phyloP scores from a whole-genome alignment of 1,140 invertebrate species.

The Drosophila lini region DNA sequence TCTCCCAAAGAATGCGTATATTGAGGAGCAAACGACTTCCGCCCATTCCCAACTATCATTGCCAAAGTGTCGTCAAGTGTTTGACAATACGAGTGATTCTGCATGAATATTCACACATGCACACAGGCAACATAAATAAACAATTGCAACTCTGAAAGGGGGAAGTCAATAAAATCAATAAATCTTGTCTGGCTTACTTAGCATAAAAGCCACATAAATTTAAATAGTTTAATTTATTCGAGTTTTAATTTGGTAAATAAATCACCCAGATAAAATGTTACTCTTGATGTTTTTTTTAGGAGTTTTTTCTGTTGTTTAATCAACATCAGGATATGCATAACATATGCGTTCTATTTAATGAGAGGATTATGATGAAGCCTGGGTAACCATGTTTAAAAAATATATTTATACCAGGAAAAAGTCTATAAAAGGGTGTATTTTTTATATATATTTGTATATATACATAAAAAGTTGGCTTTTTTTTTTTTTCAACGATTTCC shows the following conservation, averaged over 20 bases:
- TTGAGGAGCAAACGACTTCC: slow-evolving; percentile 60
- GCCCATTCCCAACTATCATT: slow-evolving; percentile 44
- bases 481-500: not conserved
- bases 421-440: not conserved
- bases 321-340: not conserved
- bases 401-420: not conserved
- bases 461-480: not conserved
- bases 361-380: not conserved
- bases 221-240: slow-evolving; percentile 16
- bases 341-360: not conserved
- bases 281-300: not conserved
- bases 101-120: slow-evolving; percentile 11
- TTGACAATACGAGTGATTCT: slow-evolving; percentile 10
- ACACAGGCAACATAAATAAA: slow-evolving; percentile 3
- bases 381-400: not conserved
- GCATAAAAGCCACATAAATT: slow-evolving; percentile 11
- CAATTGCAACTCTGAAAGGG: not conserved
- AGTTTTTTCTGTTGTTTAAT: not conserved
- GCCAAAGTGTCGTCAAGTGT: slow-evolving; percentile 52
- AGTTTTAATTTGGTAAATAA: slow-evolving; percentile 11
- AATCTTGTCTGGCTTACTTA: slow-evolving; percentile 8
- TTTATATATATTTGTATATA: not conserved
- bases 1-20: slow-evolving; percentile 34
- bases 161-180: slow-evolving; percentile 5
- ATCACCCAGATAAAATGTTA: not conserved